Conservation (phyloP, 2,797 vertebrate genomes). For the Pantherophis vulpinus region DNA sequence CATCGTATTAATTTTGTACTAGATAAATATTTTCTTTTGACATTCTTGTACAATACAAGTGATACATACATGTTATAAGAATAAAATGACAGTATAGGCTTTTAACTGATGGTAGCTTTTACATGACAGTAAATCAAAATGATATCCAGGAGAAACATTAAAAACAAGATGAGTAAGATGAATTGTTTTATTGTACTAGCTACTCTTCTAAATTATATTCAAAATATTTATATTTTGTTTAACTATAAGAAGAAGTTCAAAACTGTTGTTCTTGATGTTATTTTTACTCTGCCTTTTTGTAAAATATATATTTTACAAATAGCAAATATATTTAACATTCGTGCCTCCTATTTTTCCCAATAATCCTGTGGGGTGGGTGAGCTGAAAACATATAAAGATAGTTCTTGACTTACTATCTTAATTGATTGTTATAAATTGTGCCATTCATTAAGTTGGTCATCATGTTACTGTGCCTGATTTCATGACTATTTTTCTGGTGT, state of each 20-base stretch:
- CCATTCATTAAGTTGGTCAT: neutral
- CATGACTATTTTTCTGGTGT: neutral
- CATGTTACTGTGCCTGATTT: neutral
- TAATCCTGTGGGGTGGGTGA: neutral
- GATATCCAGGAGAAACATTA: neutral
- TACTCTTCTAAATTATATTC: neutral
- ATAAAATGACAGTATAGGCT: neutral
- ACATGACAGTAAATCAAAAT: neutral
- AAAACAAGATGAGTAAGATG: neutral
- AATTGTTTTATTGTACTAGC: neutral
- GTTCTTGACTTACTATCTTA: too few relatives aligned
- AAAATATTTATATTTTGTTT: neutral
- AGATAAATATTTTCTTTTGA: neutral
- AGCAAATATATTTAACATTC: neutral
- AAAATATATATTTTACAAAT: neutral
- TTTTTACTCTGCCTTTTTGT: neutral
- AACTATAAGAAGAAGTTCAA: neutral
- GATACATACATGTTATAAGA: neutral
- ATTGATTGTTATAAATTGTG: neutral
- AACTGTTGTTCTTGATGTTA: neutral
- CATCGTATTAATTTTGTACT: neutral
- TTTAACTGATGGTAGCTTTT: slow-evolving; percentile 3
- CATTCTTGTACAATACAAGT: neutral
- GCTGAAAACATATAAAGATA: neutral
- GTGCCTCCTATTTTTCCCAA: neutral